These are phyloP conservation scores for Chaetodon trifasciatus DNA, from an alignment of 2,797 vertebrate genomes.

Conservation along the genomic window DNA sequence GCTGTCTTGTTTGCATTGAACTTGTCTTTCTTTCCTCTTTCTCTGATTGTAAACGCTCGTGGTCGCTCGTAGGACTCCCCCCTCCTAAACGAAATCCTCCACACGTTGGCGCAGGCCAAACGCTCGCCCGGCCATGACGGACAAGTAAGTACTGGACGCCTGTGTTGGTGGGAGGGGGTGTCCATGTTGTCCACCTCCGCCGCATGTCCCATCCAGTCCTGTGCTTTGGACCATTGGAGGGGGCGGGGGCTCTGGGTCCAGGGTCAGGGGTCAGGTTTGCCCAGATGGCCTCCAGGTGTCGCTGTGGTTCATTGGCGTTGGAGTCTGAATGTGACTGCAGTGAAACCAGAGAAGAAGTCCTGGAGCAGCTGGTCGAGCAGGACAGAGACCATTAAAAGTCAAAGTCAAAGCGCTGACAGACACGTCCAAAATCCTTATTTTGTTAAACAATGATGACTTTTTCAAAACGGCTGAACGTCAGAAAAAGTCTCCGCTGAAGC, in stretches of 20 bases:
- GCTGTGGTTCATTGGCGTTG: constrained; percentile 42
- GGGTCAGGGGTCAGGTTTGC: constrained; percentile 31
- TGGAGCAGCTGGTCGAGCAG: neutral
- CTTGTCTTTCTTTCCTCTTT: constrained; percentile 66
- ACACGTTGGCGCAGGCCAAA: constrained; percentile 81
- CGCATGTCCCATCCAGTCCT: constrained; percentile 77
- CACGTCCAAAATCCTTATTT: neutral
- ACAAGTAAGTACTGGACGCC: constrained; percentile 83
- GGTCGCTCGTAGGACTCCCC: constrained; percentile 81
- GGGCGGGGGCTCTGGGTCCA: constrained; percentile 37
- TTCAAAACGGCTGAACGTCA: neutral
- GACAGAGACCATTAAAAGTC: neutral
- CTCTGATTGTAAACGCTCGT: constrained; percentile 55
- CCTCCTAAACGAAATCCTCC: constrained; percentile 88
- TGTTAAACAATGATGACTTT: neutral
- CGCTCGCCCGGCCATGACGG: constrained; percentile 55
- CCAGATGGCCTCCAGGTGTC: constrained; percentile 50
- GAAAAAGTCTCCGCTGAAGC: neutral
- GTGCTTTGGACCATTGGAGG: constrained; percentile 63
- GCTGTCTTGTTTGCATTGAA: constrained; percentile 59
- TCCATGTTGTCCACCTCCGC: constrained; percentile 57
- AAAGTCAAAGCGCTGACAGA: neutral
- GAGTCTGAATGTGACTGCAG: neutral
- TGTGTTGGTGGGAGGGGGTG: constrained; percentile 63
- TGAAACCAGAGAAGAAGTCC: constrained; percentile 20